Evolutionary conservation across 2,113 vertebrate species (phyloP).

Genomic region (Melanerpes formicivorus): DNA sequence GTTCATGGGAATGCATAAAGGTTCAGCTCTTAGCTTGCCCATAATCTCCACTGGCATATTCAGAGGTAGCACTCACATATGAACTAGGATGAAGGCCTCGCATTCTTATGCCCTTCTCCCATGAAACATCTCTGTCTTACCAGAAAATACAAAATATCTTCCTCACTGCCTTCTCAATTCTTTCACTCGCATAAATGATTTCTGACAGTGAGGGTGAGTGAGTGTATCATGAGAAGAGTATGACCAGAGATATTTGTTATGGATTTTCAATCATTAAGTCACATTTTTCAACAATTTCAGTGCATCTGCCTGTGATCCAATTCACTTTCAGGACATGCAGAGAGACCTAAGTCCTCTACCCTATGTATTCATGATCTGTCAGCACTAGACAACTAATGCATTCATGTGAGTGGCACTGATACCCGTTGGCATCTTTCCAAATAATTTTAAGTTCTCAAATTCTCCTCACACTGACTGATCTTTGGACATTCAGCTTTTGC

Average conservation of each 20-base stretch:
- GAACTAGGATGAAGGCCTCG: neutral
- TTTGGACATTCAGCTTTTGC: slow-evolving; percentile 26
- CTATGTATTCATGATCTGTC: slow-evolving; percentile 7
- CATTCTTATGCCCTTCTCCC: neutral
- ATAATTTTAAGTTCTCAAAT: slow-evolving; percentile 32
- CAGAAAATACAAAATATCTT: neutral
- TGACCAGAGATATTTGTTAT: neutral
- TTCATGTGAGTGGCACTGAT: slow-evolving; percentile 17
- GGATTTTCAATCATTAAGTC: neutral
- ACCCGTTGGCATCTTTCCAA: slow-evolving; percentile 26
- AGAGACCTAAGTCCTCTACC: neutral
- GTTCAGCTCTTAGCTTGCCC: neutral
- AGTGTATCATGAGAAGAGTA: neutral
- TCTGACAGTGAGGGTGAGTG: neutral
- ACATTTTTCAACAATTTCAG: neutral
- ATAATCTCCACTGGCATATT: fast-evolving
- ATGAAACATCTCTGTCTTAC: neutral
- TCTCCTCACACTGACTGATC: slow-evolving; percentile 43
- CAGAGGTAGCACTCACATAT: neutral
- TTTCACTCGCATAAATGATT: neutral
- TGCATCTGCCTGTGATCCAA: neutral
- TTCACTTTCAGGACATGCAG: neutral
- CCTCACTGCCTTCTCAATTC: neutral
- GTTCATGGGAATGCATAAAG: neutral
- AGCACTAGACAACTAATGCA: neutral